Base-by-base conservation (phyloP, 2,797 vertebrate genomes). In the Enteromius fasciolatus region DNA sequence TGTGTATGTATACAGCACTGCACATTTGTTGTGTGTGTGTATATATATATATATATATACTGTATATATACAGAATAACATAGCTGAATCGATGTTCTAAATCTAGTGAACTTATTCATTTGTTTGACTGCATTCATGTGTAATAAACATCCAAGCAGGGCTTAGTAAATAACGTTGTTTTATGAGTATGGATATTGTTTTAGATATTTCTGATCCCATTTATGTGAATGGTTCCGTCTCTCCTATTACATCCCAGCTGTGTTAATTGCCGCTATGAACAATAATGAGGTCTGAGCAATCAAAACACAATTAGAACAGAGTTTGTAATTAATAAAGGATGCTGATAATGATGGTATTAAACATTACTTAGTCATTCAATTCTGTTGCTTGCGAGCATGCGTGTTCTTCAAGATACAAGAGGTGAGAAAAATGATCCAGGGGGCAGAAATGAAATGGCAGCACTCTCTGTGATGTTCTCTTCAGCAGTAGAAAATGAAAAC, bases 401-500 rank as follows among this genome's bases (percentile, higher is more conserved):
- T 63, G 75, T 63, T 69, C 10, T 61, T 89, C 77, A 79, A 86
- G 81, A 91, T 90, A 92, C 91, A 87, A 92, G 90, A 92, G 88
- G 88, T 91, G 93, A 92, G 91, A 89, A 88, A 90, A 91, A 88
- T 92, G 91, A 94, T 93, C 93, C 90, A 88, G 87, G 70, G 69
- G 79, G 91, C 87, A 89, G 89, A 90, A 91, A 92, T 94, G 93
- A 94, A 93, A 94, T 94, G 94, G 89, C 92, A 91, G 82, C 90
- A 91, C 91, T 92, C 91, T 92, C 94, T 94, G 93, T 97, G 96
- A 97, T 96, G 96, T 98, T 98, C 97, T 93, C 94, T 93, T 92
- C 91, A 90, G 94, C 93, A 92, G 94, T 96, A 96, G 94, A 95
- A 93, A 94, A 94, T 96, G 96, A 95, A 93, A 96, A 96, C 97